Conservation (phyloP, 2,888 invertebrate genomes). For the Congeria kusceri region DNA sequence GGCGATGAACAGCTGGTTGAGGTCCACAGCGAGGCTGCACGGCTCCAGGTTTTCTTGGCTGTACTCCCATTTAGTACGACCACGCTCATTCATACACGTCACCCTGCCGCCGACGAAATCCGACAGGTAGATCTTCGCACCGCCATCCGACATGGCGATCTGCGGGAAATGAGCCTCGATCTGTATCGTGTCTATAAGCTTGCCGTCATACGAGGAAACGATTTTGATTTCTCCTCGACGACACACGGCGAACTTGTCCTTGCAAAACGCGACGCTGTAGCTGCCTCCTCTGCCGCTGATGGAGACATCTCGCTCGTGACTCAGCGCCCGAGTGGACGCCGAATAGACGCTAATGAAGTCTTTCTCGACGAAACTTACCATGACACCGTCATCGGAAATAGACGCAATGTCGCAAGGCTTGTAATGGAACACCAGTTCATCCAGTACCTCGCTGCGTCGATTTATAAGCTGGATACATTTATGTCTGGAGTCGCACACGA, state of each 20-base stretch:
- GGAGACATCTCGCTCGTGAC: constrained; percentile 39
- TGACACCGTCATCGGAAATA: constrained; percentile 48
- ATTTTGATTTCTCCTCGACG: constrained; percentile 56
- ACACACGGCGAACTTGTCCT: constrained; percentile 55
- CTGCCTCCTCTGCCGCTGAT: constrained; percentile 59
- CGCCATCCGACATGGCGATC: constrained; percentile 54
- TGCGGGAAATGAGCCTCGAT: constrained; percentile 60
- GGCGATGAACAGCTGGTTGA: constrained; percentile 56
- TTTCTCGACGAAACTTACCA: constrained; percentile 56
- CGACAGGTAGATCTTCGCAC: constrained; percentile 53
- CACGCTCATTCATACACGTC: constrained; percentile 51
- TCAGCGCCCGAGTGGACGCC: constrained; percentile 28
- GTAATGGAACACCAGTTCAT: constrained; percentile 48
- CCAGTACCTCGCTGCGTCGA: constrained; percentile 47
- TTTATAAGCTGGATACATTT: constrained; percentile 56
- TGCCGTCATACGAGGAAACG: constrained; percentile 39
- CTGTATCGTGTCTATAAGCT: constrained; percentile 37
- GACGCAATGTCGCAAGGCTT: constrained; percentile 52
- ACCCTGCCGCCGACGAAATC: constrained; percentile 55
- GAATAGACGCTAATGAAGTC: constrained; percentile 56
- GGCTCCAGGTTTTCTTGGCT: constrained; percentile 49
- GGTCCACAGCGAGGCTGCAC: constrained; percentile 47
- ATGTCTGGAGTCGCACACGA: constrained; percentile 55
- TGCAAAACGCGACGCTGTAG: constrained; percentile 50
- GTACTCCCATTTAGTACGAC: constrained; percentile 54